Evolutionary conservation across 2,888 invertebrate species (phyloP).

Genomic region (Lepidochitona cinerea): DNA sequence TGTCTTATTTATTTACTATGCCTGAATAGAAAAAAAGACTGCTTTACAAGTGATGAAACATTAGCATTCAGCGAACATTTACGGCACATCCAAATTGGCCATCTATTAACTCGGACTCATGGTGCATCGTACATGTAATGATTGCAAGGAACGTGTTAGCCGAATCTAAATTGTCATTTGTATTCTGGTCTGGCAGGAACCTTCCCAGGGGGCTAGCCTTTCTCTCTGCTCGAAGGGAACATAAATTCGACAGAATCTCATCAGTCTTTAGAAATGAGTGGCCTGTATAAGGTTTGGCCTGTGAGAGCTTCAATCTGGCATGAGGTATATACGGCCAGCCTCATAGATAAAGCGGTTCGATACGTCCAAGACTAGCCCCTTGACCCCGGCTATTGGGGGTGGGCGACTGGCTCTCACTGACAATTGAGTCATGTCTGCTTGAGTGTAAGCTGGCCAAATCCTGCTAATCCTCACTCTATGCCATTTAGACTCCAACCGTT

Average conservation of each 20-base stretch:
- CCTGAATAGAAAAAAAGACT: no score
- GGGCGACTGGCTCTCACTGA: not conserved
- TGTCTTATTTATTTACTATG: no score
- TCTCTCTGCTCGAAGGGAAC: not conserved
- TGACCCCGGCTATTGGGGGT: not conserved
- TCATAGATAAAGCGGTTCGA: not conserved
- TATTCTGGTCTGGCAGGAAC: not conserved
- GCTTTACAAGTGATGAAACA: no score
- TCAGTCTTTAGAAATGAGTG: not conserved
- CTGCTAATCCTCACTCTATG: not conserved
- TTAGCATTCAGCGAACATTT: no score
- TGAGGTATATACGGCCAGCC: not conserved
- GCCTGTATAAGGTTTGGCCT: not conserved
- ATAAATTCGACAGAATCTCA: conserved; percentile 1
- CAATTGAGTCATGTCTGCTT: not conserved
- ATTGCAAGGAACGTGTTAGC: not conserved
- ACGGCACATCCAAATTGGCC: not conserved
- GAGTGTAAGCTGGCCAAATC: not conserved
- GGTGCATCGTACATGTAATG: not conserved
- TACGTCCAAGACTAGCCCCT: not conserved
- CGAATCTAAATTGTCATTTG: not conserved
- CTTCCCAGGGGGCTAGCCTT: not conserved
- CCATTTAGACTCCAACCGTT: not conserved
- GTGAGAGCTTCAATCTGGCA: not conserved
- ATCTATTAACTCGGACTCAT: not conserved